These are phyloP conservation scores for Aurelia sp. DNA, from an alignment of 30 jellyfish, hydroid and myxozoan genomes.

Conservation along the genomic window DNA sequence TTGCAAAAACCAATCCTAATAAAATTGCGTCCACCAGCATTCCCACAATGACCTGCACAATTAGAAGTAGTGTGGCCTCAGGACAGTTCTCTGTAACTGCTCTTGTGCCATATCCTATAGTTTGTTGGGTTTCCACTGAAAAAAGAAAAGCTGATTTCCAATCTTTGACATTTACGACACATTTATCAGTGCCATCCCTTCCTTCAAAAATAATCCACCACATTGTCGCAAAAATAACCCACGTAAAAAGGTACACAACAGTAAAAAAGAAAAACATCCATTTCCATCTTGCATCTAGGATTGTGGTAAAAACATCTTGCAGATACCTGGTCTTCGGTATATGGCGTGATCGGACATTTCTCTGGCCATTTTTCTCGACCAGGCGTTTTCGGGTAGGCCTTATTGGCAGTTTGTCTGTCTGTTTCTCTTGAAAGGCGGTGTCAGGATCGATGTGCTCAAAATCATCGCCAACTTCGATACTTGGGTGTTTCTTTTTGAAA, in stretches of 20 bases:
- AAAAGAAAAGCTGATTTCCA: conserved; percentile 81
- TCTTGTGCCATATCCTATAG: conserved; percentile 97
- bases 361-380: conserved; percentile 90
- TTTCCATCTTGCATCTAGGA: conserved; percentile 95
- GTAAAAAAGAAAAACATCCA: conserved; percentile 80
- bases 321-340: conserved; percentile 81
- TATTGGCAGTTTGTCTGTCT: conserved; percentile 56
- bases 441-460: conserved; percentile 42
- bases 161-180: conserved; percentile 65
- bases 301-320: conserved; percentile 87
- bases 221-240: conserved; percentile 79
- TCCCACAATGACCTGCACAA: conserved; percentile 78
- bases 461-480: conserved; percentile 40
- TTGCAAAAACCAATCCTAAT: conserved; percentile 86
- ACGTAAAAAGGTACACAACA: conserved; percentile 64
- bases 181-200: conserved; percentile 40
- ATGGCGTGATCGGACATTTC: conserved; percentile 84
- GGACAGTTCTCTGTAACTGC: conserved; percentile 77
- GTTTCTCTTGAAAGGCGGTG: conserved; percentile 49
- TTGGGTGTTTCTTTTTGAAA: conserved; percentile 15
- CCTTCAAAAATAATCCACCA: conserved; percentile 88
- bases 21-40: conserved; percentile 79
- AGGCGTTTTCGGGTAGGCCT: conserved; percentile 71
- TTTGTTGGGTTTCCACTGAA: conserved; percentile 92
- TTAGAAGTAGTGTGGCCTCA: conserved; percentile 81